Conservation (phyloP, 2,113 vertebrate species). For the Malurus melanocephalus region DNA sequence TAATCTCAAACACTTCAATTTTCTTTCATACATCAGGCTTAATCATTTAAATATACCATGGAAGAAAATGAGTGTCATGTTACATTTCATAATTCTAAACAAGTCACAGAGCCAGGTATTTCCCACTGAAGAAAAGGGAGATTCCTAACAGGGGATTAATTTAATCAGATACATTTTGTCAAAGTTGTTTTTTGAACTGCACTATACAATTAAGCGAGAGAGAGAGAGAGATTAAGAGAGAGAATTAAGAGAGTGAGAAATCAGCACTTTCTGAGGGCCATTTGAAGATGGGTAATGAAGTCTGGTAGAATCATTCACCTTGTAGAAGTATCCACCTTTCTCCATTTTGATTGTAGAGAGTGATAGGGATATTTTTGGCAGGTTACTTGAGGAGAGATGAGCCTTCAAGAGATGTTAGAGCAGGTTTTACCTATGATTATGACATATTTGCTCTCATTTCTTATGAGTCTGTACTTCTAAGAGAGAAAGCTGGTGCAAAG, state of each 20-base stretch:
- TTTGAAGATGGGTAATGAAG: background rate
- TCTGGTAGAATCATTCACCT: background rate
- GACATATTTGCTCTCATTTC: background rate
- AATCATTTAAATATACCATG: background rate
- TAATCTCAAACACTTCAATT: background rate
- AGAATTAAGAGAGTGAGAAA: background rate
- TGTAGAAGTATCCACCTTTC: background rate
- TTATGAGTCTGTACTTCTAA: background rate
- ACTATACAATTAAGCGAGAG: background rate
- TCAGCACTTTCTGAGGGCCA: background rate
- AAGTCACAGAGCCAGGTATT: background rate
- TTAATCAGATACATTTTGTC: background rate
- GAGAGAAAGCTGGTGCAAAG: background rate
- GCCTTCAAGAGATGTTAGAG: background rate
- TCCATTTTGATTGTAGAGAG: background rate
- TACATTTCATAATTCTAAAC: background rate
- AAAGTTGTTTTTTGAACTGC: background rate
- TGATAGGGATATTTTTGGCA: background rate
- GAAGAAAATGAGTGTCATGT: background rate
- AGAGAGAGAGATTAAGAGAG: too few relatives aligned
- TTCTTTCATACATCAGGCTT: background rate
- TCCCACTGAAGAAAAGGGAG: background rate
- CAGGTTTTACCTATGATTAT: background rate
- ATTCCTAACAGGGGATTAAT: background rate
- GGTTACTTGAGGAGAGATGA: background rate